phyloP scores from a whole-genome alignment of 1,140 invertebrate genomes.

The Condylostylus longicornis region DNA sequence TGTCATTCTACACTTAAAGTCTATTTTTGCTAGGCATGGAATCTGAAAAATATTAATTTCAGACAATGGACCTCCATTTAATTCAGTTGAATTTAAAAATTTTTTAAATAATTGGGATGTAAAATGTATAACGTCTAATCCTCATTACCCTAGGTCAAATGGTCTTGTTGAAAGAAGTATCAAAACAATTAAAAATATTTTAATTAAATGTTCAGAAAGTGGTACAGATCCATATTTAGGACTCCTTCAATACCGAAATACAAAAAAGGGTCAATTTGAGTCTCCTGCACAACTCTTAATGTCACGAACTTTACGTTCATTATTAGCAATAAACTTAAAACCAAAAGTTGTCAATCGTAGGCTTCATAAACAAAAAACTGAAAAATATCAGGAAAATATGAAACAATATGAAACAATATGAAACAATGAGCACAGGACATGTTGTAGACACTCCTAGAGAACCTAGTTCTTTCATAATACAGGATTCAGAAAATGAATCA shows the following conservation, averaged over 20 bases:
- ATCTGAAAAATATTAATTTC: constrained; percentile 9
- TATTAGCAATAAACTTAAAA: constrained; percentile 1
- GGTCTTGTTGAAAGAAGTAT: constrained; percentile 10
- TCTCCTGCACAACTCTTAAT: constrained; percentile 1
- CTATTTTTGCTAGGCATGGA: constrained; percentile 16
- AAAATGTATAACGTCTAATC: constrained; percentile 8
- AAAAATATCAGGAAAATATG: too few species aligned
- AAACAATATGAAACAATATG: too few species aligned
- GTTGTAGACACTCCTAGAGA: too few species aligned
- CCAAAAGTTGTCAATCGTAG: constrained; percentile 3
- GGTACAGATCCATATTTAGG: constrained; percentile 1
- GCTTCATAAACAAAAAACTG: too few species aligned
- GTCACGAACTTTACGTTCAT: background rate
- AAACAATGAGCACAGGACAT: too few species aligned
- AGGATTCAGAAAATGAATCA: too few species aligned
- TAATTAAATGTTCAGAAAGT: constrained; percentile 7
- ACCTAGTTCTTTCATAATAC: too few species aligned
- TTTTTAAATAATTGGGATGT: constrained; percentile 14
- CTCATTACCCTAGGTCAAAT: constrained; percentile 10
- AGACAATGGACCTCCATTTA: constrained; percentile 14
- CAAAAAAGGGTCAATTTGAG: background rate
- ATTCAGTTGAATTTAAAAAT: constrained; percentile 8
- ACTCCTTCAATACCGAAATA: constrained; percentile 1
- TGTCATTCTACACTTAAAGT: constrained; percentile 14
- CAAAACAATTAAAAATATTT: constrained; percentile 8